Base-by-base conservation (phyloP, 2,113 vertebrate species). In the Heterochromis multidens region DNA sequence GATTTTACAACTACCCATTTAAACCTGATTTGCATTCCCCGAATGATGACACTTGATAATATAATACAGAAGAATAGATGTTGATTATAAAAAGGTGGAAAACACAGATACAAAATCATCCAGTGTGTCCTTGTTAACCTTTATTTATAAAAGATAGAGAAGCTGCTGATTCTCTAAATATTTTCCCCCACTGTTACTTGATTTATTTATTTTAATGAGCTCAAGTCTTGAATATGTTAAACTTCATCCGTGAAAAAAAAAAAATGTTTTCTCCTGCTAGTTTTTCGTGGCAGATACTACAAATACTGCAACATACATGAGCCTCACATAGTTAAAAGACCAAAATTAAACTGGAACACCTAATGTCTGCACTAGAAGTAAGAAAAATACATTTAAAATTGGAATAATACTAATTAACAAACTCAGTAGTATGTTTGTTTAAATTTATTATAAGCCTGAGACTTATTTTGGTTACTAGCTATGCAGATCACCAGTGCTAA, bases 21-120 rank as follows among this genome's bases (percentile, higher is more conserved):
- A 72, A 88, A 83, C 49, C 10, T 62, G 33, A 89, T 93, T 86
- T 56, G 77, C 79, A 70, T 87, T 85, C 49, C 11, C 16, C 40
- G 33, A 62, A 16, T 83, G 77, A 80, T 80, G 79, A 84, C 74
- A 76, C 84, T 81, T 37, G 77, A 80, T 65, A 52, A 81, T 54
- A 52, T 72, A 77, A 60, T 13, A 60, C 46, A 54, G 80, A 79
- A 85, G 40, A 91, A 91, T 62, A 37, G 83, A 80, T 58, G 82
- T 16, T 88, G 80, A 91, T 88, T 72, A 62, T 58, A 62, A 86
- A 84, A 9, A 89, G 56, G 79, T 17, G 27, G 74, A 52, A 59
- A 83, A 81, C 19, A 54, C n/a, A 67, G 23, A 43, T 77, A 27
- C 54, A 62, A n/a, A 85, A 77, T 67, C 54, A 52, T 59, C 33